Conservation (phyloP, 2,113 vertebrate species). For the Arizona elegans region DNA sequence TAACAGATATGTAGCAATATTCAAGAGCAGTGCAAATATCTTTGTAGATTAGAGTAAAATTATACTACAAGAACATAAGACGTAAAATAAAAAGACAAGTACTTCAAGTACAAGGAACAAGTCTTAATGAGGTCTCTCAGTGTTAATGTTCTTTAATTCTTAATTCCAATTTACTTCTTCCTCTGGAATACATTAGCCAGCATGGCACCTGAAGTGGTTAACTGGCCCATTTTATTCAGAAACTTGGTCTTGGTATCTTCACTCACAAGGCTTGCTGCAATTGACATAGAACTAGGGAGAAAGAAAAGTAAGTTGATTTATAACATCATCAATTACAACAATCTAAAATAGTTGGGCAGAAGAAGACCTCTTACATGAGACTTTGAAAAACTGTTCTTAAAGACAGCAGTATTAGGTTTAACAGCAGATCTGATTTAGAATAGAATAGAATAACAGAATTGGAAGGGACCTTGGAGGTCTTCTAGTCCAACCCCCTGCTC, state of each 20-base stretch:
- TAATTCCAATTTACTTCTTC: constrained; percentile 79
- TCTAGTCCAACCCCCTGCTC: too few species aligned
- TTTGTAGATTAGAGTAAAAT: constrained; percentile 94
- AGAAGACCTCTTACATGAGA: background rate
- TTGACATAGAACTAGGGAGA: constrained; percentile 86
- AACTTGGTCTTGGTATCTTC: constrained; percentile 99
- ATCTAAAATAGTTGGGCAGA: background rate
- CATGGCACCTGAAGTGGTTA: constrained; percentile 98
- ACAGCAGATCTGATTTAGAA: too few species aligned
- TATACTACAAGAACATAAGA: constrained; percentile 78
- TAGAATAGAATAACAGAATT: too few species aligned
- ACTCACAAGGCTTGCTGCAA: constrained; percentile 94
- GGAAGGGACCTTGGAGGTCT: too few species aligned
- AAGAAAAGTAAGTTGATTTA: constrained; percentile 29
- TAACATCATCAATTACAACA: background rate
- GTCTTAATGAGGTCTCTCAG: constrained; percentile 73
- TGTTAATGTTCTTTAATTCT: constrained; percentile 64
- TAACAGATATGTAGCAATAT: constrained; percentile 75
- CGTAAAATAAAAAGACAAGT: constrained; percentile 84
- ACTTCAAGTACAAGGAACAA: constrained; percentile 92
- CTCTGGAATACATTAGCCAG: constrained; percentile 98
- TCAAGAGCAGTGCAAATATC: constrained; percentile 96
- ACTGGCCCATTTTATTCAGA: constrained; percentile 98
- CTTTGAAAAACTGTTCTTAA: background rate
- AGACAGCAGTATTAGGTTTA: background rate